These are phyloP conservation scores for Lota lota DNA, from an alignment of 2,113 vertebrate genomes.

Conservation along the genomic window DNA sequence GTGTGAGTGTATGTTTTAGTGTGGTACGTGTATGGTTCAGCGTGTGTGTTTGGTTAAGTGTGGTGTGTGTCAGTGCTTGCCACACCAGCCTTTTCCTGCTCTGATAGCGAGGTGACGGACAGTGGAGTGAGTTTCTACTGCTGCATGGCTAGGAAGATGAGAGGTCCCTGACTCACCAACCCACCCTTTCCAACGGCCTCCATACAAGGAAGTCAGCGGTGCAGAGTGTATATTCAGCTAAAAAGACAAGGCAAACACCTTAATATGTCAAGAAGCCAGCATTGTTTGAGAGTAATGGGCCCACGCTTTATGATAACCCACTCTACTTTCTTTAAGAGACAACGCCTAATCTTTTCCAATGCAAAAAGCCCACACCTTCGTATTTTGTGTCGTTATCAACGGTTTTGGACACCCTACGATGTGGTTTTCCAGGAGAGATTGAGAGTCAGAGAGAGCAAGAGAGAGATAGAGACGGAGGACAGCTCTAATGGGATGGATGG, in stretches of 20 bases:
- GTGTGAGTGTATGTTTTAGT: background rate
- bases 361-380: background rate
- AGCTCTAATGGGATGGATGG: too few species aligned
- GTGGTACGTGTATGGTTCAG: too few species aligned
- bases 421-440: too few species aligned
- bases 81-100: conserved; percentile 69
- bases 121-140: conserved; percentile 37
- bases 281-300: conserved; percentile 29
- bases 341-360: too few species aligned
- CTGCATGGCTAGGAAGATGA: conserved; percentile 10
- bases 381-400: too few species aligned
- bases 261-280: conserved; percentile 31
- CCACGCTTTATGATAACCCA: conserved; percentile 9
- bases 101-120: conserved; percentile 72
- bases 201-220: conserved; percentile 65
- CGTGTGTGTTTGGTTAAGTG: too few species aligned
- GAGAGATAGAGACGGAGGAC: too few species aligned
- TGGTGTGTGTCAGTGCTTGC: too few species aligned
- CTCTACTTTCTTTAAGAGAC: too few species aligned
- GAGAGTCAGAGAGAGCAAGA: too few species aligned
- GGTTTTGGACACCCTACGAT: too few species aligned
- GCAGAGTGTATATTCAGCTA: conserved; percentile 65
- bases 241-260: conserved; percentile 52
- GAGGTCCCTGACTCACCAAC: conserved; percentile 63
- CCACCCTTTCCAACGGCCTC: conserved; percentile 51